Conservation (phyloP, 2,797 vertebrate genomes). For the Peromyscus attwateri region DNA sequence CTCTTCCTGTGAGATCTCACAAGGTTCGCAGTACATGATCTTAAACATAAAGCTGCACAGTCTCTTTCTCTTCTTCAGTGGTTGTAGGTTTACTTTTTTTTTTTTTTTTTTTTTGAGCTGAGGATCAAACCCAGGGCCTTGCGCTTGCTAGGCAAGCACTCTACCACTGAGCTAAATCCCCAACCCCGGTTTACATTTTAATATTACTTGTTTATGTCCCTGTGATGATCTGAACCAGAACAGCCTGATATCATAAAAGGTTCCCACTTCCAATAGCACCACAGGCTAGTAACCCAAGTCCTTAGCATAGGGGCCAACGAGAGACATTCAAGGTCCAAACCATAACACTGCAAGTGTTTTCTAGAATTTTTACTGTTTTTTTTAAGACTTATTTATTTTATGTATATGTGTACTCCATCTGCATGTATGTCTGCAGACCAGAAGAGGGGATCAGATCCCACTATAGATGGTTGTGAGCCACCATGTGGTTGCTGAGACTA, state of each 20-base stretch:
- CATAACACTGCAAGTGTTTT: background rate
- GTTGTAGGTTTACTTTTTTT: background rate
- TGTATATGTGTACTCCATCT: no score
- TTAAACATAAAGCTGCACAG: constrained; percentile 14
- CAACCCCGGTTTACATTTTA: background rate
- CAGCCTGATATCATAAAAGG: background rate
- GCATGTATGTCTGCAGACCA: no score
- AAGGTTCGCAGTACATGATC: background rate
- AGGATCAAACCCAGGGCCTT: no score
- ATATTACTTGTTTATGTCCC: background rate
- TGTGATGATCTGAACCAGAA: background rate
- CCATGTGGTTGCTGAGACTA: no score
- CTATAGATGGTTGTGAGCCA: no score
- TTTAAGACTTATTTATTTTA: no score
- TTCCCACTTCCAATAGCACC: background rate
- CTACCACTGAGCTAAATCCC: no score
- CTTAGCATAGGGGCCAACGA: background rate
- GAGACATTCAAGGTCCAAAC: background rate
- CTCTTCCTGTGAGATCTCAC: background rate
- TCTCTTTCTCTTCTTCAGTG: constrained; percentile 25
- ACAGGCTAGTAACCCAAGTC: background rate
- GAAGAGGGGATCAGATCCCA: no score
- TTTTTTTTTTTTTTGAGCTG: no score
- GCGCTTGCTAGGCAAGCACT: no score
- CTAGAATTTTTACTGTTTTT: background rate